A percentile compares a stretch with the other conserved stretches of the same genome.
These are phyloP conservation scores for Stenoptilia bipunctidactyla DNA, from an alignment of 2,888 invertebrate genomes.

Conservation along the genomic window DNA sequence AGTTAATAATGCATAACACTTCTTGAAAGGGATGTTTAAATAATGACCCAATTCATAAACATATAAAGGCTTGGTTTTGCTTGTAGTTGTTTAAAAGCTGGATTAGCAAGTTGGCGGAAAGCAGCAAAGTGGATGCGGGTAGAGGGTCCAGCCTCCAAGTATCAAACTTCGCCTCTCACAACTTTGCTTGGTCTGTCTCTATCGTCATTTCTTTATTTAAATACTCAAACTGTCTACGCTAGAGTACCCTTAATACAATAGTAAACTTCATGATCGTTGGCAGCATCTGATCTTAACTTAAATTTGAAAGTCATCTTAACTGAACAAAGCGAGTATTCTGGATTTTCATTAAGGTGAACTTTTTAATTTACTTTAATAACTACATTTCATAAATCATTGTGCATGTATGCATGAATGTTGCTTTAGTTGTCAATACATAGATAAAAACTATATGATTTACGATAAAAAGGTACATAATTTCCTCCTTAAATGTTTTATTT, in stretches of 20 bases:
- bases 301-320: no score
- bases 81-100: conserved; percentile 47
- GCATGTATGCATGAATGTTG: conserved; percentile 1
- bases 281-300: no score
- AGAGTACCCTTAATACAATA: no score
- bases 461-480: conserved; percentile 30
- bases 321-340: no score
- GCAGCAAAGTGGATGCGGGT: conserved; percentile 53
- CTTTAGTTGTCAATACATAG: not conserved
- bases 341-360: not conserved
- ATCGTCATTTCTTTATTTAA: conserved; percentile 7
- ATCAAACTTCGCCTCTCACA: conserved; percentile 43
- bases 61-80: conserved; percentile 18
- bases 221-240: not conserved
- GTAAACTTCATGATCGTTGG: no score
- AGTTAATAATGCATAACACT: conserved; percentile 41
- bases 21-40: conserved; percentile 17
- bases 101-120: conserved; percentile 40
- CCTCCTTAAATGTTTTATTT: conserved; percentile 28
- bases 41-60: no score
- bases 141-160: conserved; percentile 63
- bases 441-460: not conserved
- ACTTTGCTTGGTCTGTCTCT: conserved; percentile 44
- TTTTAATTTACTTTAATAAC: not conserved
- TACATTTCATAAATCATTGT: not conserved